A percentile compares a stretch with the other conserved stretches of the same genome.
Conservation (phyloP, 2,888 invertebrate species). For the Drosophila leonis region DNA sequence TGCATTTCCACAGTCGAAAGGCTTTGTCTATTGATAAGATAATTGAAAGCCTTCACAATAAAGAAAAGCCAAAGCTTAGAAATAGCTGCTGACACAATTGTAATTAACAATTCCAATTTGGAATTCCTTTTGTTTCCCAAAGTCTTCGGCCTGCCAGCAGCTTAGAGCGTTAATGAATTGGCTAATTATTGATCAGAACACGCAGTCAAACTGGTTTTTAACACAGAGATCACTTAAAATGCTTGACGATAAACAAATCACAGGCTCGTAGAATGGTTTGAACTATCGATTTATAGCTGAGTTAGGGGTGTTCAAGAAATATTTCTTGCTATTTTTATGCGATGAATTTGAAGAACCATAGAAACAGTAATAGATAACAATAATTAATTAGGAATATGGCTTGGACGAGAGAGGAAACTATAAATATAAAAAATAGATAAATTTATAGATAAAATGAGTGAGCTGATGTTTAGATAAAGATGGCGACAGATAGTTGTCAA, state of each 20-base stretch:
- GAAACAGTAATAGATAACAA: not conserved
- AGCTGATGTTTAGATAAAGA: not conserved
- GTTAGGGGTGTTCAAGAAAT: not conserved
- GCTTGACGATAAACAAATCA: not conserved
- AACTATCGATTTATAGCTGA: slow-evolving; percentile 2
- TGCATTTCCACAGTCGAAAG: slow-evolving; percentile 29
- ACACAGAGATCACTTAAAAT: slow-evolving; percentile 9
- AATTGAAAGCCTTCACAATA: slow-evolving; percentile 30
- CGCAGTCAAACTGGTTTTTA: slow-evolving; percentile 29
- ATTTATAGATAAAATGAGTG: not conserved
- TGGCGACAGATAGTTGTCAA: not conserved
- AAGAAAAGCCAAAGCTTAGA: slow-evolving; percentile 1
- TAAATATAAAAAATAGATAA: not conserved
- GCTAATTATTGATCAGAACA: slow-evolving; percentile 18
- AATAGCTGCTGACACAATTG: slow-evolving; percentile 26
- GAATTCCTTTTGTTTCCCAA: slow-evolving; percentile 11
- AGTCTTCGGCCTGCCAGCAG: not conserved
- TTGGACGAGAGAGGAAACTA: not conserved
- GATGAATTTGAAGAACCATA: not conserved
- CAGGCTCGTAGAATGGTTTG: not conserved
- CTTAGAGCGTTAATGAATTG: slow-evolving; percentile 27
- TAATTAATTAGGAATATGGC: not conserved
- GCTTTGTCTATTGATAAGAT: slow-evolving; percentile 60
- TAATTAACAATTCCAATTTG: slow-evolving; percentile 34
- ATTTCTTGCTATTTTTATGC: not conserved